These are phyloP conservation scores for Bergia sp. DNA, from an alignment of 92 coral and sea anemone genomes.

Conservation along the genomic window DNA sequence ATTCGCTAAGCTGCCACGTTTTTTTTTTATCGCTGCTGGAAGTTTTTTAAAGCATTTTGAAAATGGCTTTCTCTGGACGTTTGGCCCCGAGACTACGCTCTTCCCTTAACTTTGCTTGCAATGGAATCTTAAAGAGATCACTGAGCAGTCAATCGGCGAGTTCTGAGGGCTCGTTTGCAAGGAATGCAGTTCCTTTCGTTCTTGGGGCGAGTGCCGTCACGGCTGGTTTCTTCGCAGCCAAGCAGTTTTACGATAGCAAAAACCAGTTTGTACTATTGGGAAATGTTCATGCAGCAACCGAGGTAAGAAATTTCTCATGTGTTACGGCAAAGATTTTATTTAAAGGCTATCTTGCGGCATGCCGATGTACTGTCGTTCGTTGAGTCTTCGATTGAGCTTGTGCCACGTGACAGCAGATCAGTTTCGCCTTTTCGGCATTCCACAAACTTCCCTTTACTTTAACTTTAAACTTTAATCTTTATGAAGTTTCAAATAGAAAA, in stretches of 20 bases:
- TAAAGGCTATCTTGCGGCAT: not conserved
- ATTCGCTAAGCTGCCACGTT: not conserved
- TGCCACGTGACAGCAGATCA: not conserved
- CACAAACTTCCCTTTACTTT: not conserved
- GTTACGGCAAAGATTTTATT: not conserved
- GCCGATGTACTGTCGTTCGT: not conserved
- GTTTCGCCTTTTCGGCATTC: not conserved
- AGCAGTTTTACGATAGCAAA: slow-evolving; percentile 55
- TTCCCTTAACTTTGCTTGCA: slow-evolving; percentile 32
- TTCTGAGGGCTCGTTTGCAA: slow-evolving; percentile 41
- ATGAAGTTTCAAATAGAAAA: too few species aligned
- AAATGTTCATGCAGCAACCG: slow-evolving; percentile 77
- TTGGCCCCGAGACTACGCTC: slow-evolving; percentile 50
- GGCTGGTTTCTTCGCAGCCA: slow-evolving; percentile 67
- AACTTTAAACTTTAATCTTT: not conserved
- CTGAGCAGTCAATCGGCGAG: slow-evolving; percentile 46
- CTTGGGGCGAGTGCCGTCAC: slow-evolving; percentile 83
- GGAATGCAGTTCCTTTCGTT: slow-evolving; percentile 78
- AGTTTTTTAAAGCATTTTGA: not conserved
- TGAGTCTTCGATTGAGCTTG: not conserved
- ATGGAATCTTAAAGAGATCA: slow-evolving; percentile 35
- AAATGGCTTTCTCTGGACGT: slow-evolving; percentile 68
- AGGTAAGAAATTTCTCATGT: slow-evolving; percentile 28
- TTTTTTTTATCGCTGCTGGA: not conserved
- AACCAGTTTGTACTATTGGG: slow-evolving; percentile 37